Evolutionary conservation across 2,888 invertebrate genomes (phyloP).

Genomic region (Corbicula japonica): DNA sequence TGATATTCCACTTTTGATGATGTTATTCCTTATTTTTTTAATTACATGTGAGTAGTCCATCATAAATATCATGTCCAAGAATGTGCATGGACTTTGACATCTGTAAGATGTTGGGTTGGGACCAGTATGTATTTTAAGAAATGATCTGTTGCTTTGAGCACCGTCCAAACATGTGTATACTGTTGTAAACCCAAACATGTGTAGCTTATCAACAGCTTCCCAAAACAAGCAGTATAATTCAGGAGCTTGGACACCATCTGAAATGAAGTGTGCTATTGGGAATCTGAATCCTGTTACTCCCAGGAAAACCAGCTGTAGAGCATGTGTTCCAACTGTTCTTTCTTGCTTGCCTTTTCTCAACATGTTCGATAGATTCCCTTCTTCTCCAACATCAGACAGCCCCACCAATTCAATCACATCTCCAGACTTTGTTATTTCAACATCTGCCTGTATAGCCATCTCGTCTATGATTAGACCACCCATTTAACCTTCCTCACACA

Average conservation of each 20-base stretch:
- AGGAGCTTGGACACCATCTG: slow-evolving; percentile 45
- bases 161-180: slow-evolving; percentile 38
- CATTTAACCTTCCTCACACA: slow-evolving; percentile 18
- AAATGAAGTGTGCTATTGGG: slow-evolving; percentile 53
- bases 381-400: slow-evolving; percentile 29
- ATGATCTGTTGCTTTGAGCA: slow-evolving; percentile 36
- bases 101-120: not conserved
- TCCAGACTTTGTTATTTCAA: slow-evolving; percentile 46
- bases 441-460: slow-evolving; percentile 45
- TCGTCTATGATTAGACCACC: slow-evolving; percentile 48
- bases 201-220: too few species aligned
- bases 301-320: slow-evolving; percentile 54
- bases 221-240: slow-evolving; percentile 48
- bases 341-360: slow-evolving; percentile 40
- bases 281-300: slow-evolving; percentile 64
- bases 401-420: slow-evolving; percentile 47
- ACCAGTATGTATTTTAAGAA: slow-evolving; percentile 27
- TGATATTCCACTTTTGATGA: slow-evolving; percentile 21
- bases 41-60: slow-evolving; percentile 31
- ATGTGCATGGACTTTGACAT: slow-evolving; percentile 11
- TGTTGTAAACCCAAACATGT: too few species aligned
- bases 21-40: slow-evolving; percentile 40
- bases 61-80: slow-evolving; percentile 13
- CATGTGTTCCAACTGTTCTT: slow-evolving; percentile 41
- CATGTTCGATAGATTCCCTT: slow-evolving; percentile 17